Conservation (phyloP, 2,888 invertebrate species). For the Eupithecia pulchellata region DNA sequence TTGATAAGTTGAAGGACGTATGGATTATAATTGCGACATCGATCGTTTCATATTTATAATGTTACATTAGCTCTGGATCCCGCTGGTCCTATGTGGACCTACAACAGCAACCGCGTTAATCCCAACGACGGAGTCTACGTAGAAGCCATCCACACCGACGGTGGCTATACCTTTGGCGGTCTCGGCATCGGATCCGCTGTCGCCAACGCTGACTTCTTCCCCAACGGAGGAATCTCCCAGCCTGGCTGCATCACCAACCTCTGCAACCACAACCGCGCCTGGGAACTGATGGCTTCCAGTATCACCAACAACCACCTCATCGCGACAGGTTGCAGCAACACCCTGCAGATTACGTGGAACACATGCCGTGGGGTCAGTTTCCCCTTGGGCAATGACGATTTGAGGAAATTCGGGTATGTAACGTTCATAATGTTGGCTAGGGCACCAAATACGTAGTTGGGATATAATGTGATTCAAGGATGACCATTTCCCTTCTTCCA, state of each 20-base stretch:
- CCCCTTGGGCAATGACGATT: conserved; percentile 60
- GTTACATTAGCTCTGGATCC: conserved; percentile 59
- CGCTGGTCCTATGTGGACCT: conserved; percentile 61
- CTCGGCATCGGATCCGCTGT: conserved; percentile 74
- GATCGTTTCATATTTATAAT: not conserved
- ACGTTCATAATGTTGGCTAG: not conserved
- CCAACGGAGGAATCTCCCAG: conserved; percentile 78
- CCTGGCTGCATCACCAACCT: conserved; percentile 60
- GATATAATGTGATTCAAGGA: not conserved
- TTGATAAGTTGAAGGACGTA: not conserved
- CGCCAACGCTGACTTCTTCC: conserved; percentile 85
- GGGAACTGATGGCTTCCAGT: conserved; percentile 61
- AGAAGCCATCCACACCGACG: conserved; percentile 72
- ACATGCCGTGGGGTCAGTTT: conserved; percentile 57
- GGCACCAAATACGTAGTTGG: no score
- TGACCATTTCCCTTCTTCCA: no score
- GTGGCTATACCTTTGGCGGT: conserved; percentile 67
- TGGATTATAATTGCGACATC: not conserved
- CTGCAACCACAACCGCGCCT: conserved; percentile 66
- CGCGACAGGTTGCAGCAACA: conserved; percentile 53
- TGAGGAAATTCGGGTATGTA: conserved; percentile 62
- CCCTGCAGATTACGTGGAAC: conserved; percentile 54
- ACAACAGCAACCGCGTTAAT: conserved; percentile 49
- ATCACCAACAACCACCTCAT: conserved; percentile 59
- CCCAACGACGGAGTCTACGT: conserved; percentile 67